A percentile compares a stretch with the other conserved stretches of the same genome.
Conservation (phyloP, 2,797 vertebrate species). For the Myotis daubentonii region DNA sequence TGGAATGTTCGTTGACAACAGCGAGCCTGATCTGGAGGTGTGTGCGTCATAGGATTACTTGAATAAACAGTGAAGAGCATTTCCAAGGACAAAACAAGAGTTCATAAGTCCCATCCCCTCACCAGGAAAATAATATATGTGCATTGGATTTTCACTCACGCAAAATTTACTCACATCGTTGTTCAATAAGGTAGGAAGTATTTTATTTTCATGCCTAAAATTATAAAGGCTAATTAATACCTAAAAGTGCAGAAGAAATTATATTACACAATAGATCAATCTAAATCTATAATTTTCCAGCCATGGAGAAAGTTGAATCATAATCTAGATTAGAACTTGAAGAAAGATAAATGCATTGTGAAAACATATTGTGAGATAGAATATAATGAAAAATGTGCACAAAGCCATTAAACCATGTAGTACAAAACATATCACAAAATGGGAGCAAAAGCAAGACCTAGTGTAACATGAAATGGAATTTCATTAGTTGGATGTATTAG, state of each 20-base stretch:
- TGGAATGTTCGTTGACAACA: constrained; percentile 92
- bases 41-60: constrained; percentile 89
- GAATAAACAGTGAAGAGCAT: constrained; percentile 88
- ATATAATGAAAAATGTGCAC: constrained; percentile 69
- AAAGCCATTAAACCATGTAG: constrained; percentile 68
- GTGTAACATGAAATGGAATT: constrained; percentile 75
- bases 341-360: constrained; percentile 59
- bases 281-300: constrained; percentile 85
- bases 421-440: constrained; percentile 22
- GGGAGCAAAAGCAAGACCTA: not conserved
- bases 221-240: constrained; percentile 85
- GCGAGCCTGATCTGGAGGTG: constrained; percentile 89
- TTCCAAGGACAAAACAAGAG: constrained; percentile 86
- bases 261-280: constrained; percentile 81
- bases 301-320: constrained; percentile 83
- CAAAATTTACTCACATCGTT: constrained; percentile 91
- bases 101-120: constrained; percentile 78
- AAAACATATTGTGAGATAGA: constrained; percentile 64
- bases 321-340: constrained; percentile 80
- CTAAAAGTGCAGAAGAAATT: constrained; percentile 82
- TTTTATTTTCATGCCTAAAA: constrained; percentile 86
- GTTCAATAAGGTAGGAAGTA: constrained; percentile 95
- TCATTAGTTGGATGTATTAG: constrained; percentile 62
- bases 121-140: constrained; percentile 83
- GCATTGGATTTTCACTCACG: constrained; percentile 91